Evolutionary conservation across 2,797 vertebrate genomes (phyloP).

Genomic region (Micromesistius poutassou): DNA sequence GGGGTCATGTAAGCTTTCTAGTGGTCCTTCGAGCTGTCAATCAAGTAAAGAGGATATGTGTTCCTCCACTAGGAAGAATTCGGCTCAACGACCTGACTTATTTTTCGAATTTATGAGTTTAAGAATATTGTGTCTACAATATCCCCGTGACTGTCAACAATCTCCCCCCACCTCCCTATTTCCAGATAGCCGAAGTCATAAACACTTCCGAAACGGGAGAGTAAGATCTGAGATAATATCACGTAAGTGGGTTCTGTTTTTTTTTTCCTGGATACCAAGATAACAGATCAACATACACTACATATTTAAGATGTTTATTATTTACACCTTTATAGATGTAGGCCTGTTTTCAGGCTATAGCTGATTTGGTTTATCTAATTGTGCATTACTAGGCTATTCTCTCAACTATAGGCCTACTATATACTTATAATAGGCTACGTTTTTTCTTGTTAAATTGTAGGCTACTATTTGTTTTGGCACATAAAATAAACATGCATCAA

Average conservation of each 20-base stretch:
- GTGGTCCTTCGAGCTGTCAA: slow-evolving; percentile 82
- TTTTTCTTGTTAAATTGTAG: neutral
- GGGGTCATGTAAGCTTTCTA: slow-evolving; percentile 71
- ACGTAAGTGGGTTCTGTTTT: neutral
- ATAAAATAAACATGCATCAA: neutral
- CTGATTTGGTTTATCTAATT: neutral
- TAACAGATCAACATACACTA: neutral
- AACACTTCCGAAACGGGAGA: no score
- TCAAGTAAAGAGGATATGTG: slow-evolving; percentile 59
- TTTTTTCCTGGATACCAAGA: neutral
- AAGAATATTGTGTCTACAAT: slow-evolving; percentile 38
- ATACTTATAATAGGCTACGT: neutral
- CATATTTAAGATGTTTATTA: neutral
- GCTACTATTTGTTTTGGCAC: neutral
- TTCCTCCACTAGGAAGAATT: slow-evolving; percentile 23
- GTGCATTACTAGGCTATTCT: neutral
- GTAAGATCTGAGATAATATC: neutral
- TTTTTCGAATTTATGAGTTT: slow-evolving; percentile 52
- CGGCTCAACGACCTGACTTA: slow-evolving; percentile 38
- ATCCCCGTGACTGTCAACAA: slow-evolving; percentile 19
- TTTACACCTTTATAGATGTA: neutral
- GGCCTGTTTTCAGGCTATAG: neutral
- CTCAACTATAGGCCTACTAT: no score
- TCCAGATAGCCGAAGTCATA: no score
- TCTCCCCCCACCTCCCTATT: no score